Evolutionary conservation across 2,113 vertebrate genomes (phyloP), one percentile per base, ranked within the genome.

Genomic region (Thalassarche chlororhynchos): DNA sequence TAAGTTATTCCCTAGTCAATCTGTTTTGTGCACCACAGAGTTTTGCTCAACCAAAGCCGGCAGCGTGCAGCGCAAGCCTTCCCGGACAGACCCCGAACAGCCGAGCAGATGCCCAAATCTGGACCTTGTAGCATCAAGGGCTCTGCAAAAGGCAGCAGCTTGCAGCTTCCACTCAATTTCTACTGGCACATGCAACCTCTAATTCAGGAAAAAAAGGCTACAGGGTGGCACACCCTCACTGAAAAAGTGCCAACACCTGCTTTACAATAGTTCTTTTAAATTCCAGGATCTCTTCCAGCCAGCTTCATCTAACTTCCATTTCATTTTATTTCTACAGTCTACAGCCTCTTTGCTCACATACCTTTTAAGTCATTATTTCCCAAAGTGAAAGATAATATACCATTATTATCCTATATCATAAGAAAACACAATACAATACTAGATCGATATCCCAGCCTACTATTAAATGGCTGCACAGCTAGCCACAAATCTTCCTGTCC

Each of bases 291-390:
- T 89, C 87, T 91, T 88, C 91, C 87, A 93, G 52, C 3, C 32
- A 68, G 71, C 77, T 88, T 60, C 57, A 70, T 95, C 52, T 91
- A 92, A 93, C 88, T 94, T 94, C 57, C 57, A 89, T 87, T 80
- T 94, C 36, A 81, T 96, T 97, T 97, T 77, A 96, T 40, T 96
- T 86, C 93, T 80, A 87, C 80, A 92, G 38, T 82, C 76, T 89
- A 55, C 80, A 84, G 87, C 44, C 25, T 93, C n/a, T 86, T 86
- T 76, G 47, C 70, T 97, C 85, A 95, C 17, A 77, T 68, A 84
- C 75, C 86, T 98, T 97, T 96, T 93, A 96, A 96, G 96, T 95
- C 96, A 96, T 98, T 95, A 94, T 95, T 97, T 97, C 89, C 97
- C 46, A 38, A 97, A 98, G 89, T 93, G 80, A 90, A 95, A 95